These are phyloP conservation scores for Pedionomus torquatus DNA, from an alignment of 2,113 vertebrate species.

Conservation along the genomic window DNA sequence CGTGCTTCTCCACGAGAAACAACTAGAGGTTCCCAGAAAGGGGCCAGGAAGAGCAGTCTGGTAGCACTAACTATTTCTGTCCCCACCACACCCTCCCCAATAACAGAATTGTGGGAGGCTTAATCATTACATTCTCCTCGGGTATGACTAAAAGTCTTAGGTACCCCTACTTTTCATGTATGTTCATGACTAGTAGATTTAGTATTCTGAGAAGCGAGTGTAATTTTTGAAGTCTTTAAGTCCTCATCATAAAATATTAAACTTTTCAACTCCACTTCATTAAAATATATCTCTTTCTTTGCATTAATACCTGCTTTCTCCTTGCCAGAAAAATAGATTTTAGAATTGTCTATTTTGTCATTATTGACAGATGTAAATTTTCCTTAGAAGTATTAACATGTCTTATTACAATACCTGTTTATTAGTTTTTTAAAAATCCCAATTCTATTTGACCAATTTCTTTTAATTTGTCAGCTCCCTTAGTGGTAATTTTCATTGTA, in stretches of 20 bases:
- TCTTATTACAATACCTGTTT: not conserved
- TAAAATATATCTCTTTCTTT: not conserved
- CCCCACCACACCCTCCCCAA: fast-evolving
- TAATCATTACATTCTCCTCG: not conserved
- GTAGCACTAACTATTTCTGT: not conserved
- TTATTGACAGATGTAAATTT: not conserved
- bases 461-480: not conserved
- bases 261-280: not conserved
- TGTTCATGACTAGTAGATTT: not conserved
- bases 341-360: not conserved
- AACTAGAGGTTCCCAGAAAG: not conserved
- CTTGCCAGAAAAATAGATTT: not conserved
- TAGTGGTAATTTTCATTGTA: not conserved
- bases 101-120: not conserved
- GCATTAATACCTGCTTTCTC: not conserved
- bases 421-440: not conserved
- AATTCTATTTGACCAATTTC: not conserved
- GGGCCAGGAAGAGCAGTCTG: not conserved
- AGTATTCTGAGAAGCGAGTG: not conserved
- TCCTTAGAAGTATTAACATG: not conserved
- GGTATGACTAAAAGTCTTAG: not conserved
- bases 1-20: not conserved
- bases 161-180: not conserved
- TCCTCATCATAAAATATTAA: not conserved
- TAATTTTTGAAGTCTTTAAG: not conserved